Evolutionary conservation across 2,797 vertebrate species (phyloP).

Genomic region (Micropoecilia bifurca): DNA sequence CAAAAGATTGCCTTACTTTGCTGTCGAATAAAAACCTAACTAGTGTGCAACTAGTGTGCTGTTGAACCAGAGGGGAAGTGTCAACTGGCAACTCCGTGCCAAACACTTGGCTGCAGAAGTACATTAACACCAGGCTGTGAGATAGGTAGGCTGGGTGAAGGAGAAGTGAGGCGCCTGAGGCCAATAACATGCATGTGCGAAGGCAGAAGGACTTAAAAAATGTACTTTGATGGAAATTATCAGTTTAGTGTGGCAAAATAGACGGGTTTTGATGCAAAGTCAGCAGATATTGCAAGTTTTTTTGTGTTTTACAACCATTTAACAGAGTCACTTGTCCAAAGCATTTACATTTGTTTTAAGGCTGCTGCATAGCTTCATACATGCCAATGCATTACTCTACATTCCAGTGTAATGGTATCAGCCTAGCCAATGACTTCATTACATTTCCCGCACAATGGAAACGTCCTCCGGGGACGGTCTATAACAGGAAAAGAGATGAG

Average conservation of each 20-base stretch:
- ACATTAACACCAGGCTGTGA: conserved; percentile 76
- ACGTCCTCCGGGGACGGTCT: not conserved
- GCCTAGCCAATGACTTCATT: not conserved
- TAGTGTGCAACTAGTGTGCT: conserved; percentile 32
- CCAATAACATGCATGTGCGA: conserved; percentile 56
- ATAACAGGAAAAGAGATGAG: not conserved
- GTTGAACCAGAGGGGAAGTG: conserved; percentile 74
- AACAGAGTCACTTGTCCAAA: not conserved
- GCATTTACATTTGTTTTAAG: not conserved
- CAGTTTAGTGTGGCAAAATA: conserved; percentile 19
- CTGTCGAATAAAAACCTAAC: conserved; percentile 9
- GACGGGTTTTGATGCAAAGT: not conserved
- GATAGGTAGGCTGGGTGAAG: conserved; percentile 52
- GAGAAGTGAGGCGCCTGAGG: conserved; percentile 70
- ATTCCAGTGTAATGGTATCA: conserved; percentile 6
- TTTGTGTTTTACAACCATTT: not conserved
- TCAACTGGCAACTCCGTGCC: conserved; percentile 68
- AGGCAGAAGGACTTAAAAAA: conserved; percentile 40
- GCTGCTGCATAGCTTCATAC: not conserved
- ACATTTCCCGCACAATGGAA: conserved; percentile 13
- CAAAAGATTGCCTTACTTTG: not conserved
- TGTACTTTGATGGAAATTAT: conserved; percentile 56
- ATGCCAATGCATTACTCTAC: not conserved
- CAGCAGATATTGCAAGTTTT: not conserved
- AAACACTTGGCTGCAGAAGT: conserved; percentile 71